Percentiles rank a stretch among this genome's conserved stretches.
phyloP scores from a whole-genome alignment of 2,797 vertebrate genomes.

The Lutra lutra region DNA sequence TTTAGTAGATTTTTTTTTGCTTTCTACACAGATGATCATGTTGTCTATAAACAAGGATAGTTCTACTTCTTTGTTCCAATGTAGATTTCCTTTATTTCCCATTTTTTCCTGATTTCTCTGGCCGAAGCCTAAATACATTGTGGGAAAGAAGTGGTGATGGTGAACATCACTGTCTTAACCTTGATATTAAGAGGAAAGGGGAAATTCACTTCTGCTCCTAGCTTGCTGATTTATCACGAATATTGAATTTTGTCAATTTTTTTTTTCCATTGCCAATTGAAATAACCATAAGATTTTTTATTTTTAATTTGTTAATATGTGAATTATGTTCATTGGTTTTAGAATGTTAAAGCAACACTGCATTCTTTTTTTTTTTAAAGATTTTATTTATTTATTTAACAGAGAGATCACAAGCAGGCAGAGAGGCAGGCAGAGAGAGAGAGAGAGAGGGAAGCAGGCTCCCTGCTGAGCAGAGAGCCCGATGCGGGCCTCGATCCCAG shows the following conservation, averaged over 20 bases:
- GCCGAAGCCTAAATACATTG: background rate
- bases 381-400: too few species aligned
- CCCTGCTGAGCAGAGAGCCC: too few species aligned
- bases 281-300: background rate
- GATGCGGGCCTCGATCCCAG: too few species aligned
- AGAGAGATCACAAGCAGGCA: too few species aligned
- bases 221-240: background rate
- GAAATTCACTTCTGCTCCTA: background rate
- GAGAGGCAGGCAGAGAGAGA: too few species aligned
- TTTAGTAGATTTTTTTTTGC: too few species aligned
- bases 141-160: background rate
- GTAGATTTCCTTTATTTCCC: background rate
- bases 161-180: background rate
- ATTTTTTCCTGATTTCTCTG: background rate
- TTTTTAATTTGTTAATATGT: background rate
- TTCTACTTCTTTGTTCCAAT: background rate
- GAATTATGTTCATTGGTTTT: background rate
- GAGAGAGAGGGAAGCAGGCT: too few species aligned
- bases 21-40: too few species aligned
- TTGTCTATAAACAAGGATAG: background rate
- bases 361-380: too few species aligned
- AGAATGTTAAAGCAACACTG: background rate
- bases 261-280: background rate
- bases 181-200: background rate
- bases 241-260: too few species aligned